These are phyloP conservation scores for Scophthalmus maximus DNA, from an alignment of 2,113 vertebrate genomes.

Conservation along the genomic window DNA sequence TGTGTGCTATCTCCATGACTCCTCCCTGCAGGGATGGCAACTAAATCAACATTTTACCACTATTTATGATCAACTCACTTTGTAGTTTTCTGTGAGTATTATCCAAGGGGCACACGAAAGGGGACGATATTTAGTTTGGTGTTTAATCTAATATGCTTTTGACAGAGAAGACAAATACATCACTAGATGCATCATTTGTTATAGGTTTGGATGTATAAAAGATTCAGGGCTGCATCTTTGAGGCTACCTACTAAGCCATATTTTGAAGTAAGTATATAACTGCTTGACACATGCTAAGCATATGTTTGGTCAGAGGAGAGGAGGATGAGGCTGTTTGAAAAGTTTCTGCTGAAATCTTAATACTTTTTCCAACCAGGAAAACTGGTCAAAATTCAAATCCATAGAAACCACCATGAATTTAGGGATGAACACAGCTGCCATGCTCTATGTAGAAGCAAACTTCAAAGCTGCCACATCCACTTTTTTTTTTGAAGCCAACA, in stretches of 20 bases:
- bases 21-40: conserved; percentile 59
- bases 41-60: conserved; percentile 65
- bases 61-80: conserved; percentile 60
- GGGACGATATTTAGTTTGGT: background rate
- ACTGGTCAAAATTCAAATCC: background rate
- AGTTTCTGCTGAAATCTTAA: conserved; percentile 6
- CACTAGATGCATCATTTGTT: background rate
- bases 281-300: background rate
- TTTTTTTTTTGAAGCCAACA: background rate
- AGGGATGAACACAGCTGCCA: background rate
- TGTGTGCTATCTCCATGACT: conserved; percentile 77
- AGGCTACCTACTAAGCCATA: background rate
- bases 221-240: background rate
- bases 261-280: background rate
- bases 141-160: background rate
- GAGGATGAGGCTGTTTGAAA: background rate
- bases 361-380: conserved; percentile 26
- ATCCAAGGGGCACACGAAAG: conserved; percentile 4
- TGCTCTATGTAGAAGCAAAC: background rate
- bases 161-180: background rate
- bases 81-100: conserved; percentile 35
- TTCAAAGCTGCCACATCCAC: background rate
- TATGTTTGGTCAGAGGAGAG: background rate
- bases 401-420: background rate
- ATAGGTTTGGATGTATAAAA: background rate